Evolutionary conservation across 2,888 invertebrate species (phyloP).

Genomic region (Xestia ashworthii): DNA sequence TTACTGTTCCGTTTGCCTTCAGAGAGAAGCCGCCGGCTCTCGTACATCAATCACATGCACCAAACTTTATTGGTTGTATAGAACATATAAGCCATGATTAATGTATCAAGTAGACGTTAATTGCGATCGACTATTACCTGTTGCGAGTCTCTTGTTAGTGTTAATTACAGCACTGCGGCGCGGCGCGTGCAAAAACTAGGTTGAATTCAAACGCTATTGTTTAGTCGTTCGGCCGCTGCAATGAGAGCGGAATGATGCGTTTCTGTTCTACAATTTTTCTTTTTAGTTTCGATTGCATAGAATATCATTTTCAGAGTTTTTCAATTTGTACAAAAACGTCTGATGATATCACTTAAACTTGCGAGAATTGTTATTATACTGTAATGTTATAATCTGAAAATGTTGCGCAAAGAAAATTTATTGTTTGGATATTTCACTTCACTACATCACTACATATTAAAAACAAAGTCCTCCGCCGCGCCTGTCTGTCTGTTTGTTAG

Average conservation of each 20-base stretch:
- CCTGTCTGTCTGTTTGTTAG: too few species aligned
- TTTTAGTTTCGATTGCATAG: conserved; percentile 37
- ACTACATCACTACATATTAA: too few species aligned
- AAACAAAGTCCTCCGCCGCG: too few species aligned
- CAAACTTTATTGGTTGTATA: conserved; percentile 66
- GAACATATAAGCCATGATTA: conserved; percentile 73
- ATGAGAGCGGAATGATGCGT: conserved; percentile 57
- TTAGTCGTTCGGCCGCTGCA: conserved; percentile 48
- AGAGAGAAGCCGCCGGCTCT: conserved; percentile 48
- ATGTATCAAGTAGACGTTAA: conserved; percentile 76
- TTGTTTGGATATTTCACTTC: conserved; percentile 6
- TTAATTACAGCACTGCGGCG: conserved; percentile 67
- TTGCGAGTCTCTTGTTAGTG: conserved; percentile 65
- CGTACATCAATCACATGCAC: conserved; percentile 69
- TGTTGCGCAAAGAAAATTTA: background rate
- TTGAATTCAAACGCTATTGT: conserved; percentile 69
- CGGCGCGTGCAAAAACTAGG: conserved; percentile 64
- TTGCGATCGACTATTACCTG: conserved; percentile 67
- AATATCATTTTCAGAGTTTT: conserved; percentile 33
- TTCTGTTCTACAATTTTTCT: conserved; percentile 32
- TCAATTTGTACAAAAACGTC: conserved; percentile 24
- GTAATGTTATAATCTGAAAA: conserved; percentile 10
- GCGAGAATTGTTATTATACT: conserved; percentile 33
- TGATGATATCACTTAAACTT: conserved; percentile 24
- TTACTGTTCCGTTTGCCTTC: conserved; percentile 48